Evolutionary conservation across 2,113 vertebrate genomes (phyloP).

Genomic region (Cynopterus brachyotis): DNA sequence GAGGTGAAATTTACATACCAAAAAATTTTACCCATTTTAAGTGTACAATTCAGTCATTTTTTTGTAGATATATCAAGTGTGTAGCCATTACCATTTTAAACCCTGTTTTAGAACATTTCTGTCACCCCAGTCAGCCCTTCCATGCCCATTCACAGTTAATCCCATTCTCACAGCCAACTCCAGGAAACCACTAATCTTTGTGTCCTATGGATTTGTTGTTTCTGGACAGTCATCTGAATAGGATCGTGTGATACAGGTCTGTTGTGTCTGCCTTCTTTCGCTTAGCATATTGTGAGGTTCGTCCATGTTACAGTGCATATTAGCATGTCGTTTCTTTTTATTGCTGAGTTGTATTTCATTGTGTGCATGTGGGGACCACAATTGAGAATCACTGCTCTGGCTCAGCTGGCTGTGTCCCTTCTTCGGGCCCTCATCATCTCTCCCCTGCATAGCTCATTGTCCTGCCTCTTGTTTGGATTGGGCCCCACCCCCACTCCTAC

Average conservation of each 20-base stretch:
- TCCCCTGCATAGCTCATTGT: neutral
- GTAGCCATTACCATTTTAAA: neutral
- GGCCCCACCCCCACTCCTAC: neutral
- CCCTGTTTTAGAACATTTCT: neutral
- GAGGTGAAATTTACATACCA: neutral
- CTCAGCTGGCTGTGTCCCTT: neutral
- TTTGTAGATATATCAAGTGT: neutral
- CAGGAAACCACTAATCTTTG: neutral
- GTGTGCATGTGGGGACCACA: neutral
- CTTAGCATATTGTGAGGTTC: neutral
- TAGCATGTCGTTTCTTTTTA: neutral
- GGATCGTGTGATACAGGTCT: neutral
- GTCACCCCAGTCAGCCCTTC: neutral
- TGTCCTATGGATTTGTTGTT: neutral
- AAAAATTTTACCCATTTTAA: neutral
- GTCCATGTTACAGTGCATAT: rapidly evolving
- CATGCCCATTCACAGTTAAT: neutral
- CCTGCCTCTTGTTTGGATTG: neutral
- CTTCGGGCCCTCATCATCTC: neutral
- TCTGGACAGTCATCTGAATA: neutral
- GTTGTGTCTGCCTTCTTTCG: neutral
- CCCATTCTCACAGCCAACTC: neutral
- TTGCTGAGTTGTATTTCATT: neutral
- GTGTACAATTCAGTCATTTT: neutral
- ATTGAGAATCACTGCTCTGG: neutral